These are phyloP conservation scores for Heliornis fulica DNA, from an alignment of 2,113 vertebrate species.

Conservation along the genomic window DNA sequence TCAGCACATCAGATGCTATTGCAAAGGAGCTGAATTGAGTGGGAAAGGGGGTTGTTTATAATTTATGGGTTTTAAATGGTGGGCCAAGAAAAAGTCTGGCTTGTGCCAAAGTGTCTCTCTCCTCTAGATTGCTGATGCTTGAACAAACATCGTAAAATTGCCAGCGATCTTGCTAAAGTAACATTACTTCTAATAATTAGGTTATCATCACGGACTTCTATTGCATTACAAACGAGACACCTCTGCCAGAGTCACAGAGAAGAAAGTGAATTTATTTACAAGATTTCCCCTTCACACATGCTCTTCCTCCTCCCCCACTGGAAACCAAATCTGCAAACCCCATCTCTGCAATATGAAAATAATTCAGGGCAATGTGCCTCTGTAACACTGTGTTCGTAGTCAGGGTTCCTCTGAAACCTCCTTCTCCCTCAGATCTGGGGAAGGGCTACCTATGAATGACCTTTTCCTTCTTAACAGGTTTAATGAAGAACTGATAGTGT, in stretches of 20 bases:
- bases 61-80: slow-evolving; percentile 92
- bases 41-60: slow-evolving; percentile 86
- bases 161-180: neutral
- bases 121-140: slow-evolving; percentile 46
- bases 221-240: neutral
- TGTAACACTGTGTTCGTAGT: neutral
- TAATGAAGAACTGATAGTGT: slow-evolving; percentile 12
- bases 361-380: neutral
- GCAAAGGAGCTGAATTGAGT: slow-evolving; percentile 80
- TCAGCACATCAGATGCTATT: slow-evolving; percentile 79
- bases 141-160: slow-evolving; percentile 47
- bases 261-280: slow-evolving; percentile 49
- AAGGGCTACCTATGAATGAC: neutral
- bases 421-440: neutral
- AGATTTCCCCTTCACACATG: neutral
- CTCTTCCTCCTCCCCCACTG: neutral
- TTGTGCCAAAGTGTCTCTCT: slow-evolving; percentile 72
- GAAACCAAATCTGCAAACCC: neutral
- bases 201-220: neutral
- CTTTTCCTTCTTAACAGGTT: neutral
- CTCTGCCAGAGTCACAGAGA: neutral
- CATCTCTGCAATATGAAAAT: neutral
- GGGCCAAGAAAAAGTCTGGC: slow-evolving; percentile 83
- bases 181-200: slow-evolving; percentile 48
- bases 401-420: neutral